A percentile compares a stretch with the other conserved stretches of the same genome.
Evolutionary conservation across 92 coral and sea anemone species (phyloP).

Genomic region (Epizoanthus scotinus): DNA sequence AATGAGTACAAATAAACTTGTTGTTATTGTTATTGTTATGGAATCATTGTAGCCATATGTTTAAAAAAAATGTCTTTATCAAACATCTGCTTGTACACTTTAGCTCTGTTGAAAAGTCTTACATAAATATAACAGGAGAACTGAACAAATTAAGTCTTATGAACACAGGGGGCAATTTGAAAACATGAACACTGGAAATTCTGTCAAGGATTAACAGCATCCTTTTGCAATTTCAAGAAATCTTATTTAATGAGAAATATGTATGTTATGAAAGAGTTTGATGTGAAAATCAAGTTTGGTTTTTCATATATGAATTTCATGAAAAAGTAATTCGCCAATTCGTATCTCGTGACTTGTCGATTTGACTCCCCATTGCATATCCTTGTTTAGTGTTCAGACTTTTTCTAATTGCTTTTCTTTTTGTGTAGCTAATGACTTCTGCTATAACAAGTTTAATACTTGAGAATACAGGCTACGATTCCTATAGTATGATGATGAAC

Average conservation of each 20-base stretch:
- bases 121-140: too few species aligned
- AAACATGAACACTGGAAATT: too few species aligned
- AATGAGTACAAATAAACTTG: too few species aligned
- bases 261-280: neutral
- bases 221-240: conserved; percentile 16
- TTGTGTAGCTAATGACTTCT: conserved; percentile 47
- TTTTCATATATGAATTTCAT: too few species aligned
- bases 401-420: conserved; percentile 40
- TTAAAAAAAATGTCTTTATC: too few species aligned
- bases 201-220: neutral
- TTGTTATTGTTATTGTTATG: too few species aligned
- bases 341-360: conserved; percentile 53
- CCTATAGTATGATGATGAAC: neutral
- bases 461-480: conserved; percentile 11
- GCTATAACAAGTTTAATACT: conserved; percentile 10
- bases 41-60: too few species aligned
- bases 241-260: neutral
- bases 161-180: too few species aligned
- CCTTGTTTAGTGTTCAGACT: conserved; percentile 36
- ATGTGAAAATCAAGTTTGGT: neutral
- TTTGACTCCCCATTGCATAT: conserved; percentile 23
- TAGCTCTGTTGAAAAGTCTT: too few species aligned
- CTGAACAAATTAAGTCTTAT: too few species aligned
- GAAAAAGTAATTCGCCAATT: neutral
- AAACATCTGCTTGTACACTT: too few species aligned